Base-by-base conservation (phyloP, 2,888 invertebrate genomes). In the Plebejus argus region DNA sequence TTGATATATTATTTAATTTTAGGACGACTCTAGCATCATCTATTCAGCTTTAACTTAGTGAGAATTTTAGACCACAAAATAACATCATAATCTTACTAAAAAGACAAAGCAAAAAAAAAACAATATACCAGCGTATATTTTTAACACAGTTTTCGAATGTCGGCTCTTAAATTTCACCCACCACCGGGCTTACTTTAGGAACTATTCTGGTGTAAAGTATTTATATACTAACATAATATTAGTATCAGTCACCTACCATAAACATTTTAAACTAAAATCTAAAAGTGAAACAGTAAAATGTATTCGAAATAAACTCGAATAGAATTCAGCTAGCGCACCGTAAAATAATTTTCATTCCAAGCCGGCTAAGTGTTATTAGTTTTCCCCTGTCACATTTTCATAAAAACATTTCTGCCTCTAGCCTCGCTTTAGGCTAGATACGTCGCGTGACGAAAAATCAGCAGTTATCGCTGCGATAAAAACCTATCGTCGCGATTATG, bases 391-490 rank as follows among this genome's bases (percentile, higher is more conserved):
- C 74, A 74, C 28, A 74, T 74, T 66, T 53, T 49, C 74, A 72
- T 45, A 72, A 72, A 72, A 39, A 72, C 72, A 39, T 74, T 74
- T 74, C 53, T 49, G 23, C 72, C 12, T 45, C 72, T 71, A 39
- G 39, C 35, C 72, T 72, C 20, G 49, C 23, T 45, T 74, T 53
- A 49, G 49, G 74, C 45, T 10, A 74, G 45, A 49, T 74, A 49
- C 20, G 15, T 74, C 74, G 74, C 74, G 74, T 74, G 74, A 74
- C 74, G 53, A 74, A 74, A 74, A 53, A 49, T 72, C 71, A 45
- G 33, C 72, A n/a, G 49, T 74, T 74, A 53, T 74, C 74, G 53
- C 18, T 3, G 53, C 28, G 49, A 74, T 74, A 49, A 53, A 71
- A 74, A 72, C 66, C 66, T 28, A 66, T 66, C 66, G 66, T 15